Evolutionary conservation across 2,113 vertebrate genomes (phyloP), one percentile per base, ranked within the genome.

Genomic region (Pygoscelis antarcticus): DNA sequence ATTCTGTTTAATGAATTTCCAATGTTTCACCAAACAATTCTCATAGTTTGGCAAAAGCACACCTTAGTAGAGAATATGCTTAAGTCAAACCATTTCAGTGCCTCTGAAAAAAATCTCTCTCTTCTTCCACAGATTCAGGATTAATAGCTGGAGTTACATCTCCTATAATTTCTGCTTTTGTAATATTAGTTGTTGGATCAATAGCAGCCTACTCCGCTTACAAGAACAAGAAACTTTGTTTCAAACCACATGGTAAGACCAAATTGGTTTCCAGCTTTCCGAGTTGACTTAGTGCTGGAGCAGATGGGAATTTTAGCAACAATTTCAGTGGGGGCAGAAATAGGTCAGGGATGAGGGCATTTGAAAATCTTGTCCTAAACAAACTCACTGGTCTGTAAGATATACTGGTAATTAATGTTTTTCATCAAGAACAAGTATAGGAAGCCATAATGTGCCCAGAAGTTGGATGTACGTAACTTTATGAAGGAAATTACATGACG

Each of bases 81-180:
- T 38, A 77, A 77, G n/a, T 55, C 7, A 75, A 72, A 60, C 23
- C 10, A 38, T 46, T 60, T 76, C 54, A 46, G 2, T 81, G 27
- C 11, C 62, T 92, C 81, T 81, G 42, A 66, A 72, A 51, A 70
- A 83, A 72, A 25, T 0, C 12, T 30, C 9, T 76, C 30, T 68
- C 15, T 80, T 62, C 46, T 52, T 54, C 42, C 30, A 72, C 83
- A 95, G 97, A 98, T 87, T 94, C 97, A 6, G 95, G 93, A 87
- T 75, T 97, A 29, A 69, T 98, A 34, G 98, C 98, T 44, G 96
- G 94, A 42, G 97, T 98, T n/a, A 97, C 98, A 29, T 98, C 98
- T 19, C 97, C 98, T 7, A 42, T 98, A 7, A 97, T 98, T 65
- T 94, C 97, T 8, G 87, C 97, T 29, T 95, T 98, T 66, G 96